Percentiles rank a stretch among this genome's conserved stretches.
Evolutionary conservation across 1,140 invertebrate genomes (phyloP).

Genomic region (Saxidomus purpurata): DNA sequence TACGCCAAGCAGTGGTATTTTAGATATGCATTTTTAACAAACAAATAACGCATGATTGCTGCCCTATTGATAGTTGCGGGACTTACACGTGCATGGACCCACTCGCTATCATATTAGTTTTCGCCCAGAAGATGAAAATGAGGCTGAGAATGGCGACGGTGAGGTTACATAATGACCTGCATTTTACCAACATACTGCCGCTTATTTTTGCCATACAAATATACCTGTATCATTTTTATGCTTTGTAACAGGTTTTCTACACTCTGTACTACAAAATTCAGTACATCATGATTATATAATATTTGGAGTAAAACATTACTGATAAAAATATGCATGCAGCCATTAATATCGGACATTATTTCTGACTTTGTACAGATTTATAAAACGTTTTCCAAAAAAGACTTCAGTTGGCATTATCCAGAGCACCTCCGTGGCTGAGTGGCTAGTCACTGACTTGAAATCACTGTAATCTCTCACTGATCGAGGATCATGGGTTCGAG

Average conservation of each 20-base stretch:
- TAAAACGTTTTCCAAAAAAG: too few species aligned
- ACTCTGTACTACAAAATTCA: too few species aligned
- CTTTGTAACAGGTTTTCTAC: background rate
- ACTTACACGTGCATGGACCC: constrained; percentile 16
- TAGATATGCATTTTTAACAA: background rate
- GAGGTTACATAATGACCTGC: constrained; percentile 6
- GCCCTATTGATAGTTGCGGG: background rate
- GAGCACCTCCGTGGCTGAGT: too few species aligned
- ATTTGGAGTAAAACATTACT: too few species aligned
- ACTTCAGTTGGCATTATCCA: too few species aligned
- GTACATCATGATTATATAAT: background rate
- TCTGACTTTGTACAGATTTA: too few species aligned
- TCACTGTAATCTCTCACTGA: too few species aligned
- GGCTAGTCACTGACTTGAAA: too few species aligned
- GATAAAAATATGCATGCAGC: too few species aligned
- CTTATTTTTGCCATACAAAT: background rate
- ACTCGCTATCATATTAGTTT: constrained; percentile 47
- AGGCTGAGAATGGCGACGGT: constrained; percentile 8
- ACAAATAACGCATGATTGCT: constrained; percentile 5
- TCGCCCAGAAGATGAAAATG: constrained; percentile 8
- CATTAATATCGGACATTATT: too few species aligned
- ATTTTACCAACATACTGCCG: constrained; percentile 20
- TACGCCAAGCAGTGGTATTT: too few species aligned
- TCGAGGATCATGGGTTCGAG: too few species aligned
- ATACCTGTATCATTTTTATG: constrained; percentile 12